These are phyloP conservation scores for Periplaneta americana DNA, from an alignment of 1,140 invertebrate genomes.

Conservation along the genomic window DNA sequence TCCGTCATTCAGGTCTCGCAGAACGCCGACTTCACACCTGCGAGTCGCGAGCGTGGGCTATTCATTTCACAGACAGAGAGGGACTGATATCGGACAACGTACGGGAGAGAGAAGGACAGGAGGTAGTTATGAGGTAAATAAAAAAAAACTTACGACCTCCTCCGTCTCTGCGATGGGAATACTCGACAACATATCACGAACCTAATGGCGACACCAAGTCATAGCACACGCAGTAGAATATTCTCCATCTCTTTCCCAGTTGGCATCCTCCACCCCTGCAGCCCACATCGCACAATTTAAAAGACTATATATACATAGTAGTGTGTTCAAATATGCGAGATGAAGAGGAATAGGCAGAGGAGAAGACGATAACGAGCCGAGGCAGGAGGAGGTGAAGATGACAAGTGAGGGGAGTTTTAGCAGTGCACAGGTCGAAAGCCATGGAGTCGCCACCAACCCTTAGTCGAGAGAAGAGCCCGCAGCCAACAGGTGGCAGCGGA, in stretches of 20 bases:
- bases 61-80: not conserved
- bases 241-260: not conserved
- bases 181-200: not conserved
- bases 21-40: no score
- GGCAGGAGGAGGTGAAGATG: not conserved
- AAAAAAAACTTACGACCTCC: not conserved
- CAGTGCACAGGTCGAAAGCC: not conserved
- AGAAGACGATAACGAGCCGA: not conserved
- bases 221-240: not conserved
- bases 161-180: not conserved
- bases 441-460: not conserved
- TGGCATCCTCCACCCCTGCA: not conserved
- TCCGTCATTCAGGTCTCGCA: no score
- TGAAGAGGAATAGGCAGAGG: not conserved
- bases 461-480: not conserved
- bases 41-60: no score
- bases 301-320: not conserved
- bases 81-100: not conserved
- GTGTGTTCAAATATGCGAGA: not conserved
- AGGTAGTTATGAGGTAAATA: not conserved
- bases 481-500: not conserved
- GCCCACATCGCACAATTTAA: not conserved
- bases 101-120: not conserved
- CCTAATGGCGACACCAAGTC: not conserved
- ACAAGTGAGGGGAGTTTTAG: not conserved